Evolutionary conservation across 2,797 vertebrate species (phyloP).

Genomic region (Aldrovandia affinis): DNA sequence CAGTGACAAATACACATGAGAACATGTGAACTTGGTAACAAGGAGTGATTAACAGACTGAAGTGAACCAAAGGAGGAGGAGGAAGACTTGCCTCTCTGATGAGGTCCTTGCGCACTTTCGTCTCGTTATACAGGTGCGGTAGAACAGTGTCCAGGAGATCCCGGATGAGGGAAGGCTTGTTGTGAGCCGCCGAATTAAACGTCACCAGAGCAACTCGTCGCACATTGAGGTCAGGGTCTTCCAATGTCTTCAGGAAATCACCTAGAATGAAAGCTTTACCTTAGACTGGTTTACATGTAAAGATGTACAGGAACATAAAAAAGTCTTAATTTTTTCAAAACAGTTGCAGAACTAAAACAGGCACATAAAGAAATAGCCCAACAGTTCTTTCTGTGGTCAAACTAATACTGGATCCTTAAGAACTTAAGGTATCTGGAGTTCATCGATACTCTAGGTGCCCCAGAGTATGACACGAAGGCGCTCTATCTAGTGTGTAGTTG

Average conservation of each 20-base stretch:
- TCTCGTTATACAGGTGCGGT: conserved; percentile 91
- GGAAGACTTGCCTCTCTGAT: conserved; percentile 81
- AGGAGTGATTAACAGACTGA: no score
- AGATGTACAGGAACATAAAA: no score
- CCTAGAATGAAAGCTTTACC: conserved; percentile 67
- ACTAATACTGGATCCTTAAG: not conserved
- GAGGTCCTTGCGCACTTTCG: conserved; percentile 89
- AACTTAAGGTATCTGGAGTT: no score
- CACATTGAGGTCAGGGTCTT: conserved; percentile 90
- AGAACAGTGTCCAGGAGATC: conserved; percentile 88
- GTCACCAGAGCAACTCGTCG: conserved; percentile 88
- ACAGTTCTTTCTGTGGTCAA: no score
- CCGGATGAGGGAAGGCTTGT: conserved; percentile 88
- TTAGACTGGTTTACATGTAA: not conserved
- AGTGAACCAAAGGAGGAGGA: not conserved
- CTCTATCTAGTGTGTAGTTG: not conserved
- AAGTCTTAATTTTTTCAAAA: no score
- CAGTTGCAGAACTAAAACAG: no score
- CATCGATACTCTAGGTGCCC: no score
- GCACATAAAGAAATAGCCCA: not conserved
- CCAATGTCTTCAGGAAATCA: conserved; percentile 89
- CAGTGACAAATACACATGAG: no score
- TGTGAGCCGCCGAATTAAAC: conserved; percentile 90
- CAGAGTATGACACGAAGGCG: not conserved
- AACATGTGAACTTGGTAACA: no score